These are phyloP conservation scores for Nylanderia fulva DNA, from an alignment of 1,140 invertebrate species.

Conservation along the genomic window DNA sequence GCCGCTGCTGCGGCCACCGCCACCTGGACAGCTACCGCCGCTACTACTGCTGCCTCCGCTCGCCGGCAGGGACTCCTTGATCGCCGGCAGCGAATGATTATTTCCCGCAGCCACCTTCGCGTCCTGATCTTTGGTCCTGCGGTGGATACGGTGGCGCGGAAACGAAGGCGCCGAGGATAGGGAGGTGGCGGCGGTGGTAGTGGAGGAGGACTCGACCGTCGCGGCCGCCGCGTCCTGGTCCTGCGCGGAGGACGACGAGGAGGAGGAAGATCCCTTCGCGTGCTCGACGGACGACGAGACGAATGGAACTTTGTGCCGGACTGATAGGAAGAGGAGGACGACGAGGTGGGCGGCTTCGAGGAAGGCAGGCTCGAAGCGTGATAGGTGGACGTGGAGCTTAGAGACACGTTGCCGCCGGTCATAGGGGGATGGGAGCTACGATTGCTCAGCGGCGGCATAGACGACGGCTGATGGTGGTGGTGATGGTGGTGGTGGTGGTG, in stretches of 20 bases:
- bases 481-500: constrained; percentile 42
- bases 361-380: constrained; percentile 78
- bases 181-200: constrained; percentile 13
- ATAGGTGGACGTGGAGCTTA: constrained; percentile 76
- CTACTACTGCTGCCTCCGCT: constrained; percentile 74
- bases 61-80: constrained; percentile 78
- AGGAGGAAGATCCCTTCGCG: constrained; percentile 75
- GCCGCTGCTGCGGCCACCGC: constrained; percentile 80
- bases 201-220: constrained; percentile 6
- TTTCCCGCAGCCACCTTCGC: constrained; percentile 78
- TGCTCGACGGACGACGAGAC: constrained; percentile 74
- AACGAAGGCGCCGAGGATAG: constrained; percentile 74
- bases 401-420: constrained; percentile 73
- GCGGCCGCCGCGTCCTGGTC: constrained; percentile 75
- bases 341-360: constrained; percentile 74
- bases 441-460: constrained; percentile 79
- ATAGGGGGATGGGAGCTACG: constrained; percentile 80
- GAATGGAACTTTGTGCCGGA: constrained; percentile 85
- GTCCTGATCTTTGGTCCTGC: constrained; percentile 85
- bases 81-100: constrained; percentile 77
- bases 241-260: constrained; percentile 76
- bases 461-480: constrained; percentile 53
- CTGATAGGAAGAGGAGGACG: constrained; percentile 81
- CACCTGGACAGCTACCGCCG: constrained; percentile 47
- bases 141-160: constrained; percentile 83